Conservation (phyloP, 2,797 vertebrate species). For the Picus viridis region DNA sequence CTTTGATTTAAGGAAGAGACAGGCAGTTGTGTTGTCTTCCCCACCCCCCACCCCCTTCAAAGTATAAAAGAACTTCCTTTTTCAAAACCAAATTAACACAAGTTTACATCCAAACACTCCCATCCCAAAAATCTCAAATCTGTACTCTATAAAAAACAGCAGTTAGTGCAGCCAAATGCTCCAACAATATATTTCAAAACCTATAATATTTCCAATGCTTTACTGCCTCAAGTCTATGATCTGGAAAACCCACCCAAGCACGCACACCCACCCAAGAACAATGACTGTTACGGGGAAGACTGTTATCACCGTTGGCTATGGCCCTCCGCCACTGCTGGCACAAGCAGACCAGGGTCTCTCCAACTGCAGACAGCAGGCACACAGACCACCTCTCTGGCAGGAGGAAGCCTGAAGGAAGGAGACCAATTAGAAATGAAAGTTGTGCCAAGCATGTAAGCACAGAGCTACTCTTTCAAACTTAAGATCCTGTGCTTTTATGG, state of each 20-base stretch:
- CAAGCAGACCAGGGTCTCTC: background rate
- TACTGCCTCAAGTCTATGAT: background rate
- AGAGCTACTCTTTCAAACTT: background rate
- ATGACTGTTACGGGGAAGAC: background rate
- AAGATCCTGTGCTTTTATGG: background rate
- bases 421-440: background rate
- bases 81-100: constrained; percentile 64
- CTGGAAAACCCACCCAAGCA: background rate
- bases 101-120: constrained; percentile 65
- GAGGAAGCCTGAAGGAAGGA: background rate
- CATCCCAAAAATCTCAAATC: constrained; percentile 62
- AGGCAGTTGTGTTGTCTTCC: constrained; percentile 68
- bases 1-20: constrained; percentile 75
- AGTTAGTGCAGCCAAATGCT: constrained; percentile 7
- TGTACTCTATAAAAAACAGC: constrained; percentile 61
- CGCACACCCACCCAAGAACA: background rate
- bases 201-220: constrained; percentile 24
- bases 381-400: background rate
- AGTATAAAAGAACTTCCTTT: constrained; percentile 68
- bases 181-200: constrained; percentile 41
- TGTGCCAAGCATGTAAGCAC: background rate
- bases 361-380: background rate
- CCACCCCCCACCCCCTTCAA: background rate
- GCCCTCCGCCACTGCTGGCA: background rate
- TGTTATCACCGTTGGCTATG: background rate